Evolutionary conservation across 2,113 vertebrate species (phyloP).

Genomic region (Calypte anna): DNA sequence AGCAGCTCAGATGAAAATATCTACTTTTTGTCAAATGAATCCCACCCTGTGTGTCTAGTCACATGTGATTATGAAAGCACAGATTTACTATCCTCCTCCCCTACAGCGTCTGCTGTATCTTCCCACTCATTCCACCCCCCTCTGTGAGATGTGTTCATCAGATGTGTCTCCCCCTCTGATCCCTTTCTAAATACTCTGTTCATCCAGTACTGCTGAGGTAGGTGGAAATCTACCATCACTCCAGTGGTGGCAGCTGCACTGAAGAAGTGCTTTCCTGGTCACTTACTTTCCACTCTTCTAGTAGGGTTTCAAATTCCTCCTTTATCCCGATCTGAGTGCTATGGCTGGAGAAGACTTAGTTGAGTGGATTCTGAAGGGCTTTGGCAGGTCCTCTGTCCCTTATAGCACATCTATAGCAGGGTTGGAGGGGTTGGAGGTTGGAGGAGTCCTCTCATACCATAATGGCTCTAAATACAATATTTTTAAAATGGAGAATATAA

Average conservation of each 20-base stretch:
- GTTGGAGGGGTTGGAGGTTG: background rate
- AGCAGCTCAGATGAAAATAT: background rate
- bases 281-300: background rate
- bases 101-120: background rate
- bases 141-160: constrained; percentile 23
- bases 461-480: background rate
- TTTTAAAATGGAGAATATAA: background rate
- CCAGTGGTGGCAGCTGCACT: background rate
- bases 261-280: background rate
- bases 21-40: constrained; percentile 4
- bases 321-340: background rate
- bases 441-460: background rate
- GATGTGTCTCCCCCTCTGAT: background rate
- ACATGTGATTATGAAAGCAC: background rate
- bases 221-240: background rate
- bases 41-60: constrained; percentile 1
- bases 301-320: background rate
- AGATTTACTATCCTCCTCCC: constrained; percentile 36
- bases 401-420: background rate
- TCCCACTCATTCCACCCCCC: constrained; percentile 39
- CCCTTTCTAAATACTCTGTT: background rate
- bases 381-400: background rate
- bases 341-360: background rate
- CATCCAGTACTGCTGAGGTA: background rate
- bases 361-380: background rate